A percentile compares a stretch with the other conserved stretches of the same genome.
These are phyloP conservation scores for Galaxias olidus DNA, from an alignment of 2,797 vertebrate species.

Conservation along the genomic window DNA sequence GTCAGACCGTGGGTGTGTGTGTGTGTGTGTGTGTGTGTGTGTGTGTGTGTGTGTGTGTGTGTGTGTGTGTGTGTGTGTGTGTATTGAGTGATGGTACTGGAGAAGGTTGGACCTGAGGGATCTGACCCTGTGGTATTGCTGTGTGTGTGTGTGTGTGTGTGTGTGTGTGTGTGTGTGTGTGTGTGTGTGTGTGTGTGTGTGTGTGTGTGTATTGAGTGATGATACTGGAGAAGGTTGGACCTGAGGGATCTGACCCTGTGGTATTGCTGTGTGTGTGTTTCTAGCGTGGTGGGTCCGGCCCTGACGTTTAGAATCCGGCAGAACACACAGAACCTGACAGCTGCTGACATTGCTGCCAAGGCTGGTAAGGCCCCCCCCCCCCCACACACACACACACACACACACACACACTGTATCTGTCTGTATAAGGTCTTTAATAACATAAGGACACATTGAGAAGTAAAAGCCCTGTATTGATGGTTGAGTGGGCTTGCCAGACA, in stretches of 20 bases:
- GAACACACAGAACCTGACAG: constrained; percentile 89
- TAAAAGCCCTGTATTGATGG: not conserved
- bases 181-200: constrained; percentile 5
- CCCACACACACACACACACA: constrained; percentile 3
- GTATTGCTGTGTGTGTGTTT: not conserved
- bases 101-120: too few species aligned
- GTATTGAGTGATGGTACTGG: not conserved
- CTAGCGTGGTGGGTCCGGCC: constrained; percentile 88
- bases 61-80: constrained; percentile 1
- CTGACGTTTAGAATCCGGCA: constrained; percentile 90
- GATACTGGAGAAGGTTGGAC: too few species aligned
- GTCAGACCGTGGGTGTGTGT: not conserved
- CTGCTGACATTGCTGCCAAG: constrained; percentile 85
- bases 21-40: not conserved
- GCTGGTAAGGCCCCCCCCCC: constrained; percentile 79
- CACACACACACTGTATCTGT: not conserved
- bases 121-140: too few species aligned
- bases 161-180: constrained; percentile 11
- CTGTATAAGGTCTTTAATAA: too few species aligned
- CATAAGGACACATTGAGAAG: too few species aligned
- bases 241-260: too few species aligned
- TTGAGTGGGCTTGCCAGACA: not conserved
- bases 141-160: constrained; percentile 24
- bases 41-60: not conserved
- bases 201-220: constrained; percentile 12